phyloP scores from a whole-genome alignment of 1,140 invertebrate species.

The Centruroides sculpturatus region DNA sequence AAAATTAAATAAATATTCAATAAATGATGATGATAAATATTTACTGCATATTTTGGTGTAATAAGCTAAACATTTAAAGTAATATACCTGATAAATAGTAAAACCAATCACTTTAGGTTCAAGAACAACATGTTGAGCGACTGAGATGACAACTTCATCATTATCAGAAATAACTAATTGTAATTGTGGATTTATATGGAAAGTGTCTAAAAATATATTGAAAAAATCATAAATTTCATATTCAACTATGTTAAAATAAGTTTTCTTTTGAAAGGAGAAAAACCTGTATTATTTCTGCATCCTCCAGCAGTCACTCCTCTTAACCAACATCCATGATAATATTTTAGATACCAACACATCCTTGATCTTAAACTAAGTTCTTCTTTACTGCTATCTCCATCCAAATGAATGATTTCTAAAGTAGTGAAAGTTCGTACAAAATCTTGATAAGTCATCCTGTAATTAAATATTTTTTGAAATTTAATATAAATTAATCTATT shows the following conservation, averaged over 20 bases:
- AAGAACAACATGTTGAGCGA: constrained; percentile 81
- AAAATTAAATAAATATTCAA: background rate
- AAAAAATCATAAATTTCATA: background rate
- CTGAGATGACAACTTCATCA: constrained; percentile 69
- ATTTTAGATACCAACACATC: constrained; percentile 50
- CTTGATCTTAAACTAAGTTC: constrained; percentile 65
- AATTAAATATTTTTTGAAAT: too few species aligned
- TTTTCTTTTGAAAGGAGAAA: background rate
- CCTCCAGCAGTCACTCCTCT: constrained; percentile 77
- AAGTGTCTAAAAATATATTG: constrained; percentile 52
- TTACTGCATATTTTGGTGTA: background rate
- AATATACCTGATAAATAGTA: constrained; percentile 51
- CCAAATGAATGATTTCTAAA: constrained; percentile 72
- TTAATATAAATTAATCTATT: too few species aligned
- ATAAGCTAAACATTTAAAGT: background rate
- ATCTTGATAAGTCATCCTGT: constrained; percentile 63
- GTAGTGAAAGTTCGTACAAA: constrained; percentile 70
- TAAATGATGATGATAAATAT: background rate
- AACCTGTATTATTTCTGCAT: constrained; percentile 72
- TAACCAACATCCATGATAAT: constrained; percentile 43
- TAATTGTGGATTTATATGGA: constrained; percentile 84
- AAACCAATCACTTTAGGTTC: constrained; percentile 89
- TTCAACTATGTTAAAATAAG: background rate
- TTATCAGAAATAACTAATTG: constrained; percentile 56
- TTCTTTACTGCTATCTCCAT: constrained; percentile 66